phyloP scores from a whole-genome alignment of 2,113 vertebrate genomes.

The Lepus europaeus region DNA sequence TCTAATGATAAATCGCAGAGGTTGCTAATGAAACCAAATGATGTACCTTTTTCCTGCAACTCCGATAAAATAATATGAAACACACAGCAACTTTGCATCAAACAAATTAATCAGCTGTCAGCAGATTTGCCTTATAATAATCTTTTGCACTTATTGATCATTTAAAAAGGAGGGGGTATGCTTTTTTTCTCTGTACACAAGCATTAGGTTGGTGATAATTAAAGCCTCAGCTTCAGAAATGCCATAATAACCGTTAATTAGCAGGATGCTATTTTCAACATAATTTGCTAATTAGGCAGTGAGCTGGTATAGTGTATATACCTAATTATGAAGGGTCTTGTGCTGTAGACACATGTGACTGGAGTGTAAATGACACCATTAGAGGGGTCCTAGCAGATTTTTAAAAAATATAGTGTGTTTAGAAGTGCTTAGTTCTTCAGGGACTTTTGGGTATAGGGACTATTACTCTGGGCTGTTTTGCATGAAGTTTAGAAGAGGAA shows the following conservation, averaged over 20 bases:
- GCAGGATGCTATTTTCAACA: slow-evolving; percentile 98
- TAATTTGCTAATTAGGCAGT: slow-evolving; percentile 99
- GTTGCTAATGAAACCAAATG: slow-evolving; percentile 95
- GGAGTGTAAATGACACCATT: slow-evolving; percentile 96
- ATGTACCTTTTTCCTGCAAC: slow-evolving; percentile 93
- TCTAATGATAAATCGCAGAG: slow-evolving; percentile 93
- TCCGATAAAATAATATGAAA: slow-evolving; percentile 94
- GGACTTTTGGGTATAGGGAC: slow-evolving; percentile 56
- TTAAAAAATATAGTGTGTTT: slow-evolving; percentile 84
- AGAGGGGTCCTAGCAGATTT: slow-evolving; percentile 89
- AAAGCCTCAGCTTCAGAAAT: slow-evolving; percentile 99
- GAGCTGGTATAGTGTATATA: slow-evolving; percentile 93
- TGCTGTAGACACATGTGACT: slow-evolving; percentile 93
- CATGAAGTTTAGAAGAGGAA: slow-evolving; percentile 30
- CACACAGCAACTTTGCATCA: slow-evolving; percentile 93
- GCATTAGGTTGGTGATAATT: slow-evolving; percentile 98
- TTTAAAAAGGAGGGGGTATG: slow-evolving; percentile 82
- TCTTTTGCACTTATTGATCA: slow-evolving; percentile 93
- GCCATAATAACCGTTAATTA: slow-evolving; percentile 99
- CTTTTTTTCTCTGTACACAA: slow-evolving; percentile 87
- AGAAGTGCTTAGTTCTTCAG: slow-evolving; percentile 84
- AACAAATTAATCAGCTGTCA: slow-evolving; percentile 93
- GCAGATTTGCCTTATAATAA: slow-evolving; percentile 92
- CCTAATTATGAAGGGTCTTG: slow-evolving; percentile 96
- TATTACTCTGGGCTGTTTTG: slow-evolving; percentile 58